Conservation (phyloP, 1,140 invertebrate species). For the Caenorhabditis inopinata region DNA sequence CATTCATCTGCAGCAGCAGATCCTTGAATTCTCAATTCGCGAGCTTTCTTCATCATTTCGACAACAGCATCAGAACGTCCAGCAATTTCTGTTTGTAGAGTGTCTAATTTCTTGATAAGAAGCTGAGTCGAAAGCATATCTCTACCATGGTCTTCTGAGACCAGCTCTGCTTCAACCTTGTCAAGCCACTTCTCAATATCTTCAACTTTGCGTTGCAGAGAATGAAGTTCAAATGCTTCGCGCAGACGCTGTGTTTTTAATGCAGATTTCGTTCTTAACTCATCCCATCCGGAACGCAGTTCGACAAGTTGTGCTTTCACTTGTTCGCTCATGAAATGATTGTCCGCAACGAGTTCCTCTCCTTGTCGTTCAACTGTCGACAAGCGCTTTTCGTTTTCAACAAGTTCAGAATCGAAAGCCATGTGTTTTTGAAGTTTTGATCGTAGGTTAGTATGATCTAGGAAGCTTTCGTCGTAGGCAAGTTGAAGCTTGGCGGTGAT, state of each 20-base stretch:
- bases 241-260: constrained; percentile 57
- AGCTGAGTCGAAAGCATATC: constrained; percentile 81
- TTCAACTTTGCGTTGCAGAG: constrained; percentile 81
- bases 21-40: constrained; percentile 45
- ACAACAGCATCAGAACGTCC: constrained; percentile 50
- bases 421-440: constrained; percentile 95
- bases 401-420: constrained; percentile 88
- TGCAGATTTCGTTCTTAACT: constrained; percentile 53
- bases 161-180: constrained; percentile 79
- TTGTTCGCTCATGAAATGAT: constrained; percentile 54
- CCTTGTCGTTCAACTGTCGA: constrained; percentile 78
- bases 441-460: constrained; percentile 86
- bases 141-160: constrained; percentile 78
- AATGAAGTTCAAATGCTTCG: constrained; percentile 72
- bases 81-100: constrained; percentile 53
- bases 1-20: constrained; percentile 73
- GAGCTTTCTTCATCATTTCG: constrained; percentile 55
- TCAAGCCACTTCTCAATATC: constrained; percentile 87
- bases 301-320: constrained; percentile 54
- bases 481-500: constrained; percentile 88
- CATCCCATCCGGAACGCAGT: constrained; percentile 56
- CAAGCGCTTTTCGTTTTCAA: constrained; percentile 84
- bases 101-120: constrained; percentile 73
- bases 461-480: constrained; percentile 85
- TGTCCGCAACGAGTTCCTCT: constrained; percentile 57